Conservation (phyloP, 1,140 invertebrate genomes). For the Lucilia cuprina region DNA sequence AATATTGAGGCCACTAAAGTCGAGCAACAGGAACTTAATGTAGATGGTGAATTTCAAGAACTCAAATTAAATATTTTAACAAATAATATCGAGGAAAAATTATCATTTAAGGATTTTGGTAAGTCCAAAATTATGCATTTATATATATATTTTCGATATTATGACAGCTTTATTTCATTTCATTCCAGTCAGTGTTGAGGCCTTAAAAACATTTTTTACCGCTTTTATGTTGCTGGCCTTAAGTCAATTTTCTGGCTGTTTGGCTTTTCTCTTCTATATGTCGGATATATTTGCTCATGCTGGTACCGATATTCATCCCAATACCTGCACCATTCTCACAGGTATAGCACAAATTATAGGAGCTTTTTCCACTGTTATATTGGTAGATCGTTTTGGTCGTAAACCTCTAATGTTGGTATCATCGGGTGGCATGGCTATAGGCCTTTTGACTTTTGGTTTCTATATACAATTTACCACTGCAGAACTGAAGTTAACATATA, state of each 20-base stretch:
- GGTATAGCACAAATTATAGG: conserved; percentile 63
- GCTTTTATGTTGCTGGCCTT: conserved; percentile 44
- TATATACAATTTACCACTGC: conserved; percentile 31
- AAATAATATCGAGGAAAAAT: not conserved
- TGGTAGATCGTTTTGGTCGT: conserved; percentile 41
- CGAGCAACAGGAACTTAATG: not conserved
- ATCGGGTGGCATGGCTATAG: conserved; percentile 35
- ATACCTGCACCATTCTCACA: conserved; percentile 76
- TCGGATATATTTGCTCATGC: conserved; percentile 73
- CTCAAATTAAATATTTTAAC: not conserved
- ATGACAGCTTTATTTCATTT: not conserved
- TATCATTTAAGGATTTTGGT: not conserved
- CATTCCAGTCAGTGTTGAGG: conserved; percentile 42
- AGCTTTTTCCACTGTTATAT: conserved; percentile 11
- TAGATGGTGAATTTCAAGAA: not conserved
- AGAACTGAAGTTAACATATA: not conserved
- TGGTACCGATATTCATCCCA: conserved; percentile 67
- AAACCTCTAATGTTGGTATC: conserved; percentile 40
- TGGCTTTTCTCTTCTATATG: conserved; percentile 67
- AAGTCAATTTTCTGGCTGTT: conserved; percentile 65
- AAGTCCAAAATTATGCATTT: not conserved
- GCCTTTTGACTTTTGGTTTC: conserved; percentile 22
- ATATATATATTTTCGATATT: not conserved
- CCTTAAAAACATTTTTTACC: conserved; percentile 46
- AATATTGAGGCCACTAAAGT: not conserved